Conservation (phyloP, 1,140 invertebrate species). For the Cataglyphis hispanica region DNA sequence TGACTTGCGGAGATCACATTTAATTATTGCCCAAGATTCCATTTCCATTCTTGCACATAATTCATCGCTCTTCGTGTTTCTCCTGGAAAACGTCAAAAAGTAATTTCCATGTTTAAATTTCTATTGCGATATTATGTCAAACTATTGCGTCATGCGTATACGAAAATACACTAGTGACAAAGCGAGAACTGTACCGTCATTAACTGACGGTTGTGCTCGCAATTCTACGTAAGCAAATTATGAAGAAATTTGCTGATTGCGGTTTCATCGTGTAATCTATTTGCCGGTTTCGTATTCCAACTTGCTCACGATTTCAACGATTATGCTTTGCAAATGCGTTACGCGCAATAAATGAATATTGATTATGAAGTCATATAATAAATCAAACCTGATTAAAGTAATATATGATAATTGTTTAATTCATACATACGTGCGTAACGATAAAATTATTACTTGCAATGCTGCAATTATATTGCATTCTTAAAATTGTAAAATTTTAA, state of each 20-base stretch:
- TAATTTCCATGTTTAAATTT: slow-evolving; percentile 15
- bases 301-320: neutral
- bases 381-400: slow-evolving; percentile 15
- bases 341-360: slow-evolving; percentile 19
- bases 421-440: neutral
- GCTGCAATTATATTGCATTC: neutral
- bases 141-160: slow-evolving; percentile 28
- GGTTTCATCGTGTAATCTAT: slow-evolving; percentile 16
- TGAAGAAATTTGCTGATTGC: slow-evolving; percentile 43
- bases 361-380: slow-evolving; percentile 17
- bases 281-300: neutral
- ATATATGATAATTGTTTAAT: slow-evolving; percentile 25
- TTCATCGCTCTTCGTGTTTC: neutral
- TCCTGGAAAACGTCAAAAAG: neutral
- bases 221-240: slow-evolving; percentile 7
- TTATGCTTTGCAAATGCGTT: slow-evolving; percentile 10
- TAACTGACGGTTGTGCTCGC: neutral
- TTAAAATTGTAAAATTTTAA: neutral
- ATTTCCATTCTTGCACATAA: neutral
- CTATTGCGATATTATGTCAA: slow-evolving; percentile 4
- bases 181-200: neutral
- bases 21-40: neutral
- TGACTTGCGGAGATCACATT: neutral
- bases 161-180: slow-evolving; percentile 39
- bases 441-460: neutral